phyloP scores from a whole-genome alignment of 2,888 invertebrate genomes.

The Polietes domitor region DNA sequence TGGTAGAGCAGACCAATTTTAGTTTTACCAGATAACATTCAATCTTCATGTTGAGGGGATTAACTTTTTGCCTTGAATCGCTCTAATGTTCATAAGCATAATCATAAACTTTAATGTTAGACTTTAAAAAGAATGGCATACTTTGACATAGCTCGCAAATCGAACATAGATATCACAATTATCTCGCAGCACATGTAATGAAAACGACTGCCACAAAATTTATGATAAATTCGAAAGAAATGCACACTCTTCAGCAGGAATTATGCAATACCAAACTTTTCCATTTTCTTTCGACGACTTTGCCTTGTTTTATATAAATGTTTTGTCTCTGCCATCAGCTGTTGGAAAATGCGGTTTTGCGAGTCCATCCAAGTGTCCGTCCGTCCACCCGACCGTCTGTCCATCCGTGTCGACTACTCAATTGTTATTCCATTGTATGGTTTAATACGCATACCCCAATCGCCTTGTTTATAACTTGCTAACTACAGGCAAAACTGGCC shows the following conservation, averaged over 20 bases:
- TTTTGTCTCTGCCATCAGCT: slow-evolving; percentile 7
- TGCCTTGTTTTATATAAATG: slow-evolving; percentile 13
- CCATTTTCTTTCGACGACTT: slow-evolving; percentile 20
- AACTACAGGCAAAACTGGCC: slow-evolving; percentile 18
- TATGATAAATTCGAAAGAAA: slow-evolving; percentile 10
- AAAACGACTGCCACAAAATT: background rate
- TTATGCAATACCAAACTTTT: slow-evolving; percentile 26
- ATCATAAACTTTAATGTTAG: too few relatives aligned
- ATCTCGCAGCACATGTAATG: too few relatives aligned
- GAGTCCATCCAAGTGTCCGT: background rate
- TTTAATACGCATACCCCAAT: slow-evolving; percentile 3
- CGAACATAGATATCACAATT: too few relatives aligned
- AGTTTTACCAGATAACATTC: too few relatives aligned
- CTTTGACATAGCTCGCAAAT: too few relatives aligned
- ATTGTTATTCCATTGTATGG: background rate
- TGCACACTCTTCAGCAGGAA: background rate
- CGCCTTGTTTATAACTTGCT: background rate
- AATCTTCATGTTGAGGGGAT: too few relatives aligned
- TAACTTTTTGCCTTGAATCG: too few relatives aligned
- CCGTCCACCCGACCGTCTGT: background rate
- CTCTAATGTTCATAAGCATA: too few relatives aligned
- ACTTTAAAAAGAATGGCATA: too few relatives aligned
- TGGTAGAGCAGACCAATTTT: too few relatives aligned
- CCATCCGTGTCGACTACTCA: background rate
- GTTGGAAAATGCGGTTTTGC: slow-evolving; percentile 16